Percentiles rank a stretch among this genome's conserved stretches.
These are phyloP conservation scores for Collichthys lucidus DNA, from an alignment of 2,113 vertebrate genomes.

Conservation along the genomic window DNA sequence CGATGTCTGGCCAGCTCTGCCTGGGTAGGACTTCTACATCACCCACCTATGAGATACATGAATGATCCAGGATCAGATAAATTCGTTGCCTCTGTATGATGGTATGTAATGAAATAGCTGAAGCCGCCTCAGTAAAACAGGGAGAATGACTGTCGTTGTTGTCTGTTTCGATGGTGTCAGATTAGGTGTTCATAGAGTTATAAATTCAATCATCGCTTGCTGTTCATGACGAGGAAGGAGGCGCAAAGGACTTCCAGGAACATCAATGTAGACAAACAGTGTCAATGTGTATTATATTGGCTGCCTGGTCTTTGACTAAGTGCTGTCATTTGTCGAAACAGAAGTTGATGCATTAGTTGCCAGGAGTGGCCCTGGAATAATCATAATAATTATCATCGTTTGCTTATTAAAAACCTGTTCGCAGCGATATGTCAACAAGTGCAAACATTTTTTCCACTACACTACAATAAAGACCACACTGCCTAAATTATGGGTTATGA, in stretches of 20 bases:
- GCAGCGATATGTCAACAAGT: neutral
- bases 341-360: neutral
- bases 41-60: no score
- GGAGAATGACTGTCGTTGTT: neutral
- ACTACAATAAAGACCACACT: neutral
- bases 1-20: no score
- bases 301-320: neutral
- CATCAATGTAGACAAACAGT: no score
- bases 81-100: no score
- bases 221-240: no score
- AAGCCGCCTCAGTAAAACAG: neutral
- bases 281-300: no score
- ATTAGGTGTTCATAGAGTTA: no score
- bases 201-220: no score
- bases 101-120: neutral
- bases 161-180: no score
- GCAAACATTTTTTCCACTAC: neutral
- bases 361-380: neutral
- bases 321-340: neutral
- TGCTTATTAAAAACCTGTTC: slow-evolving; percentile 9
- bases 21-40: no score
- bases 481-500: slow-evolving; percentile 6
- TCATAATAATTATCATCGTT: neutral
- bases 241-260: no score
- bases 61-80: no score